These are phyloP conservation scores for Polietes domitor DNA, from an alignment of 2,888 invertebrate genomes.

Conservation along the genomic window DNA sequence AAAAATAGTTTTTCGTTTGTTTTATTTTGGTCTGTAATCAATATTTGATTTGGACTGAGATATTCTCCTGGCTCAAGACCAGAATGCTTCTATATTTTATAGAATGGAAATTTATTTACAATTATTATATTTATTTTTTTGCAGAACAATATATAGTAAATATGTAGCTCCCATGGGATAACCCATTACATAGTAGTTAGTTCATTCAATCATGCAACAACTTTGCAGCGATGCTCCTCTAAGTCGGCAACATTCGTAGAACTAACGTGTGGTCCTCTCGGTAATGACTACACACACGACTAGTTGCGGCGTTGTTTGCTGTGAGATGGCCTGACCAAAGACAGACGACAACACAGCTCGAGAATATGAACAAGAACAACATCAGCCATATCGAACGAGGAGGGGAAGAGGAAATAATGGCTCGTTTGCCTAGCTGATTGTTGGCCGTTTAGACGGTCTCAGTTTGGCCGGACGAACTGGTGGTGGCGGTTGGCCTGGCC, in stretches of 20 bases:
- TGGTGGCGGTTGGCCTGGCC: constrained; percentile 25
- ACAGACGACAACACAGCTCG: not conserved
- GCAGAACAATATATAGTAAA: no score
- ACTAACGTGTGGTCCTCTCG: constrained; percentile 68
- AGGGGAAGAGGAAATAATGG: constrained; percentile 30
- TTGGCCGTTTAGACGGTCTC: not conserved
- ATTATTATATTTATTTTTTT: no score
- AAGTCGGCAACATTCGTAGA: constrained; percentile 69
- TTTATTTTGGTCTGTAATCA: no score
- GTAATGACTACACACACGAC: constrained; percentile 45
- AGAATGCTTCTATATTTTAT: no score
- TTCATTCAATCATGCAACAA: not conserved
- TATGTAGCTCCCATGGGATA: no score
- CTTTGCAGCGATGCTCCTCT: constrained; percentile 1
- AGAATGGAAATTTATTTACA: no score
- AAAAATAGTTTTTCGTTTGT: no score
- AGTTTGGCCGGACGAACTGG: not conserved
- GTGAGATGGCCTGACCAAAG: not conserved
- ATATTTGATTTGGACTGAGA: no score
- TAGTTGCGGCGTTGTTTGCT: not conserved
- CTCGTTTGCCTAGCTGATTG: constrained; percentile 51
- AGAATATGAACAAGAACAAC: not conserved
- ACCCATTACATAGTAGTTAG: not conserved
- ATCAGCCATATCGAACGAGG: not conserved
- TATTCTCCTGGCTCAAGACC: no score